Base-by-base conservation (phyloP, 2,797 vertebrate species). In the Gambusia yucatana region DNA sequence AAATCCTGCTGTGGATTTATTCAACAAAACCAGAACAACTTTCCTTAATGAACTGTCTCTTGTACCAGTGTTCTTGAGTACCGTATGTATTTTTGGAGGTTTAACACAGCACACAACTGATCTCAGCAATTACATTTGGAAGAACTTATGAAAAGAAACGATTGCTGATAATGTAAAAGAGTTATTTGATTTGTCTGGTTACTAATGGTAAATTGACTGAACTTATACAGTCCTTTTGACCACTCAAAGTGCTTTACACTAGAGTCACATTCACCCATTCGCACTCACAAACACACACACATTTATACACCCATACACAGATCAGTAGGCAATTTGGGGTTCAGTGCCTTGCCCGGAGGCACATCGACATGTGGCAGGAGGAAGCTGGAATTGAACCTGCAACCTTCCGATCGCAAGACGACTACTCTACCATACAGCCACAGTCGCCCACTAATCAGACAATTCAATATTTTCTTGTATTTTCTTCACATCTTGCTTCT, bases 391-490 rank as follows among this genome's bases (percentile, higher is more conserved):
- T 33, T 2, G 1, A 33, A 33, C 33, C 33, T 33, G 33, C 33
- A 33, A 33, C 33, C 33, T 33, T 33, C 33, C 33, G 1, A 33
- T 33, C 33, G 33, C 33, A 1, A 33, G 33, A 33, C 33, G 1
- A 33, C 33, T 33, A 33, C 33, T 33, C 33, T 33, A 33, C 33
- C 33, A 33, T 33, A 33, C 33, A 33, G 33, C 33, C 33, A 33
- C 33, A 33, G 33, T 33, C 33, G 1, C 33, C 33, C 33, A 33
- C 33, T 33, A 80, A 61, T 47, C 70, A 70, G 41, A 47, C 43
- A 76, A 50, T 72, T 52, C 28, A 33, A 46, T 79, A 70, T 79
- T 61, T 78, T 30, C n/a, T 30, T 81, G 48, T n/a, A 69, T 77
- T 74, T 84, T 50, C 36, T 63, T 39, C 52, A 2, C 6, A 14